Evolutionary conservation across 2,797 vertebrate species (phyloP), one percentile per base, ranked within the genome.

Genomic region (Spheniscus humboldti): DNA sequence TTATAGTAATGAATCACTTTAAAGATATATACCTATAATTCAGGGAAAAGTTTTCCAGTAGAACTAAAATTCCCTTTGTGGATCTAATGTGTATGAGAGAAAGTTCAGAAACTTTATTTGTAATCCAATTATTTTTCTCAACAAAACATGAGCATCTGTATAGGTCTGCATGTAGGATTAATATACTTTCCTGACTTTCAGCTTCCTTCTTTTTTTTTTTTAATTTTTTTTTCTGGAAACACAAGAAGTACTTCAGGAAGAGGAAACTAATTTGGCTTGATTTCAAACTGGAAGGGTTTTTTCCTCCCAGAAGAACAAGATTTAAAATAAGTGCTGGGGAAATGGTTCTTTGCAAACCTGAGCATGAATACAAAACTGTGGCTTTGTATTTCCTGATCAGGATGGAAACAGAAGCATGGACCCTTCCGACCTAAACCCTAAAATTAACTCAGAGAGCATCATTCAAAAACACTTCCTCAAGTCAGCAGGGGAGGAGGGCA

Each of bases 391-490:
- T 97, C 92, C 92, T 88, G 93, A 91, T 81, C 81, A 69, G 72
- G 62, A 83, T 89, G 41, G 88, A 93, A 95, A 90, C 53, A 94
- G 95, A 92, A 96, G 86, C 67, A 52, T 4, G 22, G 93, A 90
- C 12, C 24, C 4, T 86, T 97, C 76, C 33, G 28, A 94, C 28
- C 39, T 92, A 96, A 92, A 90, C 78, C 66, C 94, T 95, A 96
- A 97, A 96, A 96, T 96, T 95, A 96, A 88, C 92, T 92, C 92
- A 78, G 85, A 88, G 84, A 86, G 33, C 23, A 83, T 91, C 50
- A 96, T 95, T 97, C 89, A 96, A 83, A 97, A 92, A 86, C 91
- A 92, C 39, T 97, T 97, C 96, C 97, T 97, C 55, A 73, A 94
- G 86, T 67, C 95, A 96, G 94, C 92, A 91, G 91, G 93, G 75